Evolutionary conservation across 1,140 invertebrate species (phyloP).

Genomic region (Drosophila repleta): DNA sequence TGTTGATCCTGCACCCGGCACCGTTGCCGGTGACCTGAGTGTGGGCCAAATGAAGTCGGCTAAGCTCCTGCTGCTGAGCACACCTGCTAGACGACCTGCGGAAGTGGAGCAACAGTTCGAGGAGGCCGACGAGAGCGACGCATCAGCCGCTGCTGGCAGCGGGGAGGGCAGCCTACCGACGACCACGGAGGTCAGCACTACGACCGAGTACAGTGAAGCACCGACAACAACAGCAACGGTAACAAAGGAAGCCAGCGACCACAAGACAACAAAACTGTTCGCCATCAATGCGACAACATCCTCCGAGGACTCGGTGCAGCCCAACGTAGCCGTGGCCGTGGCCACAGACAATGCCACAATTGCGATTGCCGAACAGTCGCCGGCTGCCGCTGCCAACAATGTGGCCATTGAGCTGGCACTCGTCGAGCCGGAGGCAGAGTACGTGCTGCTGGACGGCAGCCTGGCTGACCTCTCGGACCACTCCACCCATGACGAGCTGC

Average conservation of each 20-base stretch:
- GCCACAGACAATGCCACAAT: conserved; percentile 59
- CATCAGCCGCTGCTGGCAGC: conserved; percentile 30
- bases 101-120: conserved; percentile 62
- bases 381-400: conserved; percentile 61
- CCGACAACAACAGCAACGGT: conserved; percentile 21
- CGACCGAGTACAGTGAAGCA: conserved; percentile 36
- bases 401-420: conserved; percentile 65
- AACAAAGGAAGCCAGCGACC: conserved; percentile 31
- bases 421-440: conserved; percentile 72
- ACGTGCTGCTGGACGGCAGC: conserved; percentile 64
- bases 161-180: conserved; percentile 30
- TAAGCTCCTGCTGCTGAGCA: conserved; percentile 70
- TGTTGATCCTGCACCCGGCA: conserved; percentile 62
- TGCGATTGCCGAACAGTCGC: conserved; percentile 66
- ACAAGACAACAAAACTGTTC: conserved; percentile 63
- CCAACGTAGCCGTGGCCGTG: conserved; percentile 60
- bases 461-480: not conserved
- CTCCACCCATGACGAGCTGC: conserved; percentile 53
- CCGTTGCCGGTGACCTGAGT: conserved; percentile 37
- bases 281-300: conserved; percentile 66
- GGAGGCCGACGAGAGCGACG: conserved; percentile 62
- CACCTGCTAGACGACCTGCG: conserved; percentile 56
- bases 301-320: conserved; percentile 30
- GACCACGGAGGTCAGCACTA: conserved; percentile 31
- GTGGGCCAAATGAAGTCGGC: conserved; percentile 52